These are phyloP conservation scores for Podilymbus podiceps DNA, from an alignment of 2,113 vertebrate species.

Conservation along the genomic window DNA sequence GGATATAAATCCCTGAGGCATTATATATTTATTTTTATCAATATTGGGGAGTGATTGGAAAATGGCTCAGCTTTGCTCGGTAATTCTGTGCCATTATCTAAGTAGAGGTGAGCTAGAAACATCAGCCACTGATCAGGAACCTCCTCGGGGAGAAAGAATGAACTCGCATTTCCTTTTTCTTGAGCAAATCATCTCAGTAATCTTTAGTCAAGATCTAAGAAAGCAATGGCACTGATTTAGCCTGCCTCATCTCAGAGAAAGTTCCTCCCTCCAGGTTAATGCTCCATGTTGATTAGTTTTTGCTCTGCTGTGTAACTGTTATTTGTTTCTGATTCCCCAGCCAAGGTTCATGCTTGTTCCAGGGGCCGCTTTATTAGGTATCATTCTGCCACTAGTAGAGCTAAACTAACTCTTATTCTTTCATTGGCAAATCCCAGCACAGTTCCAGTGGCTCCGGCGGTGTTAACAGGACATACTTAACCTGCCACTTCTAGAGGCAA, in stretches of 20 bases:
- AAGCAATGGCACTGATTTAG: neutral
- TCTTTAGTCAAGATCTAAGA: neutral
- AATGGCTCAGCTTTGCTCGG: neutral
- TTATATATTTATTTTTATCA: neutral
- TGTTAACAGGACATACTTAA: neutral
- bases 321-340: neutral
- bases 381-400: neutral
- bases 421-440: neutral
- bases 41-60: neutral
- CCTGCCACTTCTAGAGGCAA: neutral
- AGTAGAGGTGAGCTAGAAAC: neutral
- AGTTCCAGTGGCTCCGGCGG: neutral
- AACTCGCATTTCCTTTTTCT: neutral
- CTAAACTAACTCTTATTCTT: neutral
- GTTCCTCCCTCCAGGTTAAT: neutral
- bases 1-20: neutral
- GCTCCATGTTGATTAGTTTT: slow-evolving; percentile 7
- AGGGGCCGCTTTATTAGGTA: neutral
- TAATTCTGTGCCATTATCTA: neutral
- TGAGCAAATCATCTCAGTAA: neutral
- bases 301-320: neutral
- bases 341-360: neutral
- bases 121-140: neutral
- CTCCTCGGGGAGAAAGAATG: neutral
- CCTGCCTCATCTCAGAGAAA: neutral